Evolutionary conservation across 1,140 invertebrate species (phyloP).

Genomic region (Copidosoma floridanum): DNA sequence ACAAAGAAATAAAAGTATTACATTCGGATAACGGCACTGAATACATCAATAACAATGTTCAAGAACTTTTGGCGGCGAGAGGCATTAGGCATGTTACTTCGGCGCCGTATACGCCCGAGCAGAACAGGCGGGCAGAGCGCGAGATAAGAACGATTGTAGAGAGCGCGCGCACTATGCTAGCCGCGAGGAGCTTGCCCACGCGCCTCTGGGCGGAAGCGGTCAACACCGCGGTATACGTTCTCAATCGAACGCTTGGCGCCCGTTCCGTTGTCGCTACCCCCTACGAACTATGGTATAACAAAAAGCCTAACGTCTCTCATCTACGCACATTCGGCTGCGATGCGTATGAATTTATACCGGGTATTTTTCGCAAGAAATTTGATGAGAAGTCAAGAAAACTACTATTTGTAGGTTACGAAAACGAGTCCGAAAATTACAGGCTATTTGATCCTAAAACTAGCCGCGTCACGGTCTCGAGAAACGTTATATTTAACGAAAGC

Average conservation of each 20-base stretch:
- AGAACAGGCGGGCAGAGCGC: constrained; percentile 50
- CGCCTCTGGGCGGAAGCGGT: constrained; percentile 56
- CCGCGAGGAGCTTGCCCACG: constrained; percentile 40
- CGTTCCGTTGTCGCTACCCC: constrained; percentile 10
- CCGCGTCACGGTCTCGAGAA: constrained; percentile 12
- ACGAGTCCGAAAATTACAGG: constrained; percentile 24
- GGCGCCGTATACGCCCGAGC: constrained; percentile 44
- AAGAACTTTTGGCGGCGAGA: constrained; percentile 1
- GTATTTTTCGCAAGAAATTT: constrained; percentile 32
- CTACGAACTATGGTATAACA: constrained; percentile 36
- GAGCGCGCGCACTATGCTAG: constrained; percentile 39
- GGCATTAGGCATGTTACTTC: constrained; percentile 21
- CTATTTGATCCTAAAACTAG: constrained; percentile 10
- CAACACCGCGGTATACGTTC: constrained; percentile 39
- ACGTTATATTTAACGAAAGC: too few relatives aligned
- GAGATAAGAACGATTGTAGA: constrained; percentile 49
- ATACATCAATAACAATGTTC: constrained; percentile 24
- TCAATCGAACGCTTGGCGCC: constrained; percentile 28
- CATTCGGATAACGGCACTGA: constrained; percentile 29
- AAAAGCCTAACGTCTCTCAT: too few relatives aligned
- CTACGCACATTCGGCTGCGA: too few relatives aligned
- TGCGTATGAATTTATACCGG: constrained; percentile 36
- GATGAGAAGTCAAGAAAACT: constrained; percentile 30
- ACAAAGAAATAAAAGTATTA: constrained; percentile 28
- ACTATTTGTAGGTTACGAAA: constrained; percentile 24